These are phyloP conservation scores for Brenthis hecate DNA, from an alignment of 2,888 invertebrate genomes.

Conservation along the genomic window DNA sequence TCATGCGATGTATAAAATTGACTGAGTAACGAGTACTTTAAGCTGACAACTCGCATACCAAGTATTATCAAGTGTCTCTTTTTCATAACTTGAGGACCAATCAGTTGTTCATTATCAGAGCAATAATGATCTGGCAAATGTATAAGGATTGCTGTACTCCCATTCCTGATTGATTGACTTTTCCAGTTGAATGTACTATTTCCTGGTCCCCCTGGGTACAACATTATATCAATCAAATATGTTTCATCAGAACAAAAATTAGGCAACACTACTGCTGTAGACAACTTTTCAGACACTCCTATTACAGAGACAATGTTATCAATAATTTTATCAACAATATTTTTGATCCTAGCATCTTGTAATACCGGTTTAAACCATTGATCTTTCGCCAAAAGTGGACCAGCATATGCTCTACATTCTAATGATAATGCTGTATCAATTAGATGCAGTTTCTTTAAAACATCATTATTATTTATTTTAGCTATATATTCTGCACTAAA, in stretches of 20 bases:
- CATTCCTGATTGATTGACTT: slow-evolving; percentile 63
- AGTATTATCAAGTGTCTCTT: slow-evolving; percentile 83
- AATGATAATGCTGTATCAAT: slow-evolving; percentile 85
- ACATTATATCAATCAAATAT: slow-evolving; percentile 83
- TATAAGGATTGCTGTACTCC: slow-evolving; percentile 82
- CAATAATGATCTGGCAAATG: slow-evolving; percentile 86
- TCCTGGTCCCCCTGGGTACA: slow-evolving; percentile 74
- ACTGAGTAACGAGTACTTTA: slow-evolving; percentile 80
- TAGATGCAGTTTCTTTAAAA: slow-evolving; percentile 80
- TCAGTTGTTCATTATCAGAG: slow-evolving; percentile 76
- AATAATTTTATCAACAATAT: slow-evolving; percentile 73
- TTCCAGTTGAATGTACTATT: slow-evolving; percentile 73
- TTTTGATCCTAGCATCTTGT: slow-evolving; percentile 79
- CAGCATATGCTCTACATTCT: slow-evolving; percentile 82
- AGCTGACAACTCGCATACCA: slow-evolving; percentile 83
- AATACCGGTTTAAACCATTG: slow-evolving; percentile 75
- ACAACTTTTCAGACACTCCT: slow-evolving; percentile 72
- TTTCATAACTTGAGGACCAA: slow-evolving; percentile 85
- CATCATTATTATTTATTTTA: slow-evolving; percentile 72
- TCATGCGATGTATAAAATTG: slow-evolving; percentile 73
- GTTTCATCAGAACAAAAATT: slow-evolving; percentile 80
- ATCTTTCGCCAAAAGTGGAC: slow-evolving; percentile 81
- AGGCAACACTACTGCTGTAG: slow-evolving; percentile 77
- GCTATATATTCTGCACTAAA: slow-evolving; percentile 84
- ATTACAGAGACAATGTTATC: slow-evolving; percentile 67